phyloP scores from a whole-genome alignment of 2,797 vertebrate genomes.

The Tokudaia tokunoshimensis region DNA sequence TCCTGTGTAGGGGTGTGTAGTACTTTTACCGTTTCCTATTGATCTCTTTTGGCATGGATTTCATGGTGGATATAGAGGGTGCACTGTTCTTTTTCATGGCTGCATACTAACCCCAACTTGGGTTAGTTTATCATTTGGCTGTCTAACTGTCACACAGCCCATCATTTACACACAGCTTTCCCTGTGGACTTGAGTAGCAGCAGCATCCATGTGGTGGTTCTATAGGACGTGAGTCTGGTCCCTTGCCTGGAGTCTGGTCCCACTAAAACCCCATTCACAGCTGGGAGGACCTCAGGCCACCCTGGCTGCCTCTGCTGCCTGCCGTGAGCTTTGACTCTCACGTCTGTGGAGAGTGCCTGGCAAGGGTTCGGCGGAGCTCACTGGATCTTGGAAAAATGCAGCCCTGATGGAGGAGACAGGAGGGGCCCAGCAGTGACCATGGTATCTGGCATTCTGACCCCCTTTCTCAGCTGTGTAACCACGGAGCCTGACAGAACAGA shows the following conservation, averaged over 20 bases:
- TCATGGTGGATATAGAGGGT: fast-evolving
- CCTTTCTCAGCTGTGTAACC: background rate
- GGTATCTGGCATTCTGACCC: background rate
- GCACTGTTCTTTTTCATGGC: background rate
- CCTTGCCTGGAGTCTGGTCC: background rate
- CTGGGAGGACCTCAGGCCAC: too few relatives aligned
- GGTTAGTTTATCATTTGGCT: fast-evolving
- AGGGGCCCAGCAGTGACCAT: fast-evolving
- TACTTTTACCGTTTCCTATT: background rate
- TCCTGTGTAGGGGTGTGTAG: background rate
- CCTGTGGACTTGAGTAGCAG: background rate
- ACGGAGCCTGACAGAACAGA: background rate
- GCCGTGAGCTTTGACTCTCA: fast-evolving
- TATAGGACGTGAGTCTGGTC: background rate
- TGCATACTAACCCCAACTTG: background rate
- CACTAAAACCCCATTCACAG: background rate
- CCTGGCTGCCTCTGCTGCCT: background rate
- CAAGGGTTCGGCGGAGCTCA: fast-evolving
- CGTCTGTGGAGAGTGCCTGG: fast-evolving
- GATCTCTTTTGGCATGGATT: background rate
- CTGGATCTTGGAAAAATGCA: background rate
- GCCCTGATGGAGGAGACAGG: background rate
- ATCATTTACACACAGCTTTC: fast-evolving
- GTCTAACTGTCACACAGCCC: background rate
- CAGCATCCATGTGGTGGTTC: background rate